Conservation (phyloP, 2,113 vertebrate species). For the Nothocercus julius region DNA sequence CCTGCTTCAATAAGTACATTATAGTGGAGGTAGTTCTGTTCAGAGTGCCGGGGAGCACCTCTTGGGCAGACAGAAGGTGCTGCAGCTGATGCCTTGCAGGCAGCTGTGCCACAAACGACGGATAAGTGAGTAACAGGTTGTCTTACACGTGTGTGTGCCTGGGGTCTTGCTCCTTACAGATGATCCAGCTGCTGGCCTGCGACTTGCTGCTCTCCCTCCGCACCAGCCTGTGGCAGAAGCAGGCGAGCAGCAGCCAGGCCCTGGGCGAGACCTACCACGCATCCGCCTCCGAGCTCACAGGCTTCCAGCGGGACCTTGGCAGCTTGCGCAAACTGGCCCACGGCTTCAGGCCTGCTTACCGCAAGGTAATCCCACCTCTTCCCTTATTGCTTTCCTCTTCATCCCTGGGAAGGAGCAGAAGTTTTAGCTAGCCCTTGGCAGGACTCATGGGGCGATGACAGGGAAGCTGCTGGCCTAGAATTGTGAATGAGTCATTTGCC, state of each 20-base stretch:
- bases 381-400: too few species aligned
- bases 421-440: too few species aligned
- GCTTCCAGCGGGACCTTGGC: conserved; percentile 96
- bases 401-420: too few species aligned
- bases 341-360: conserved; percentile 89
- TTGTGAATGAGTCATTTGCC: not conserved
- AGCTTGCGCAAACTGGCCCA: conserved; percentile 91
- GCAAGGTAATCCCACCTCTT: conserved; percentile 82
- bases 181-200: conserved; percentile 92
- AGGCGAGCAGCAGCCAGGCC: conserved; percentile 76
- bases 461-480: not conserved
- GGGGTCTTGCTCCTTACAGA: conserved; percentile 73
- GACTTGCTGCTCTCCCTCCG: conserved; percentile 92
- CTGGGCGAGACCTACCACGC: conserved; percentile 90
- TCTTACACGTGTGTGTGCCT: fast-evolving
- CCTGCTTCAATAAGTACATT: not conserved
- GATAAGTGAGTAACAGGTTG: too few species aligned
- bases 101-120: not conserved
- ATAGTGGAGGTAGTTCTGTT: fast-evolving
- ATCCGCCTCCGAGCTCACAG: conserved; percentile 86
- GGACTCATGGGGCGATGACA: too few species aligned
- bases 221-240: conserved; percentile 94
- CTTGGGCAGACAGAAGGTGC: not conserved
- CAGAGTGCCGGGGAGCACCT: not conserved
- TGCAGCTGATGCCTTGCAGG: fast-evolving